Evolutionary conservation across 2,888 invertebrate species (phyloP).

Genomic region (Dione juno): DNA sequence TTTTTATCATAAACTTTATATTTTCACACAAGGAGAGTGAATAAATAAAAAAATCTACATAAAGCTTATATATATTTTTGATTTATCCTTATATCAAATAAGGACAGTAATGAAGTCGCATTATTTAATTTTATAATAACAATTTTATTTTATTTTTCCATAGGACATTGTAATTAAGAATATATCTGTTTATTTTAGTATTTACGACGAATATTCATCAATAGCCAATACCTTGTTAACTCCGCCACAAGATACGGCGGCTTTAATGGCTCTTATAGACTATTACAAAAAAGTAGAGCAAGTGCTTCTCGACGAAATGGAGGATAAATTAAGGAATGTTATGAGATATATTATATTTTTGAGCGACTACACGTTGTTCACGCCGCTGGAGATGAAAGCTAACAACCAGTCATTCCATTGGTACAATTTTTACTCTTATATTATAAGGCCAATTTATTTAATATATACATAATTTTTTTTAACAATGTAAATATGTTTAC

Average conservation of each 20-base stretch:
- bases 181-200: slow-evolving; percentile 68
- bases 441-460: background rate
- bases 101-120: too few species aligned
- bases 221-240: slow-evolving; percentile 91
- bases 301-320: slow-evolving; percentile 87
- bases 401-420: slow-evolving; percentile 95
- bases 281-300: slow-evolving; percentile 90
- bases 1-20: too few species aligned
- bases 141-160: too few species aligned
- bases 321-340: slow-evolving; percentile 87
- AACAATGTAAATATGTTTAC: background rate
- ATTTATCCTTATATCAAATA: too few species aligned
- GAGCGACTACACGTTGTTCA: slow-evolving; percentile 90
- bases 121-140: too few species aligned
- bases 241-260: slow-evolving; percentile 92
- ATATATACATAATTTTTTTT: background rate
- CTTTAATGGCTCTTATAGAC: slow-evolving; percentile 91
- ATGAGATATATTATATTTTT: slow-evolving; percentile 91
- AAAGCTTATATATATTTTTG: too few species aligned
- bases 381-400: slow-evolving; percentile 93
- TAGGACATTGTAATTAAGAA: too few species aligned
- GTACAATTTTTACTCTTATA: slow-evolving; percentile 62
- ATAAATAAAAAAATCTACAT: too few species aligned
- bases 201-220: slow-evolving; percentile 92
- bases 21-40: too few species aligned